These are phyloP conservation scores for Eupsilia transversa DNA, from an alignment of 2,888 invertebrate genomes.

Conservation along the genomic window DNA sequence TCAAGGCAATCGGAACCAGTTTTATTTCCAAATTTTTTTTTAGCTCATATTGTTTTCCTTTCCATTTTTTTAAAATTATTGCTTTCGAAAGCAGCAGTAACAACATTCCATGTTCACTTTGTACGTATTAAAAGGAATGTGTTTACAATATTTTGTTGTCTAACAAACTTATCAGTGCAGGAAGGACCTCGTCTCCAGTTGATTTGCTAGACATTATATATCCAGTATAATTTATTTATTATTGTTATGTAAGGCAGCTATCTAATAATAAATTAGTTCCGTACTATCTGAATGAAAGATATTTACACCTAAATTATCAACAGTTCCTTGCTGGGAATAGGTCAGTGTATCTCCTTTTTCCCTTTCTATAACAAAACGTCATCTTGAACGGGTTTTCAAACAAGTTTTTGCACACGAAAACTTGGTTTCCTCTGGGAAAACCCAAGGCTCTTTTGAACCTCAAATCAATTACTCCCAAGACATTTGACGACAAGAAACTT, in stretches of 20 bases:
- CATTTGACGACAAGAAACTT: conserved; percentile 43
- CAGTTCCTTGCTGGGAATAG: conserved; percentile 33
- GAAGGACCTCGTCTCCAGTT: conserved; percentile 44
- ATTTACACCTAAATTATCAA: conserved; percentile 7
- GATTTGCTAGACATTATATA: conserved; percentile 50
- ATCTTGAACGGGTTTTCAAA: background rate
- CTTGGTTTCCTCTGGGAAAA: conserved; percentile 22
- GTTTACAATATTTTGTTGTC: conserved; percentile 15
- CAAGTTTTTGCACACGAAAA: conserved; percentile 34
- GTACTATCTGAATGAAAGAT: conserved; percentile 23
- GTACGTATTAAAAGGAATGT: background rate
- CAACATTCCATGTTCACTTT: background rate
- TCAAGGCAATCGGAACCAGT: too few relatives aligned
- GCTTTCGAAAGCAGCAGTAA: too few relatives aligned
- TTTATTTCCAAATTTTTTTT: too few relatives aligned
- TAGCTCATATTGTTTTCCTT: too few relatives aligned
- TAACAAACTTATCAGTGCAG: conserved; percentile 48
- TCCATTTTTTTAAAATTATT: too few relatives aligned
- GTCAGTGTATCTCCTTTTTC: conserved; percentile 41
- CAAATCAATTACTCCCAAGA: conserved; percentile 47
- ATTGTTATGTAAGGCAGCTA: conserved; percentile 34
- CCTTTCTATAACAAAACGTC: background rate
- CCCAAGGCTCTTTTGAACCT: conserved; percentile 31
- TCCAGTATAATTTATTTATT: conserved; percentile 34
- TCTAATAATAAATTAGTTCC: conserved; percentile 49